A percentile compares a stretch with the other conserved stretches of the same genome.
Evolutionary conservation across 1,140 invertebrate genomes (phyloP).

Genomic region (Drosophila virilis): DNA sequence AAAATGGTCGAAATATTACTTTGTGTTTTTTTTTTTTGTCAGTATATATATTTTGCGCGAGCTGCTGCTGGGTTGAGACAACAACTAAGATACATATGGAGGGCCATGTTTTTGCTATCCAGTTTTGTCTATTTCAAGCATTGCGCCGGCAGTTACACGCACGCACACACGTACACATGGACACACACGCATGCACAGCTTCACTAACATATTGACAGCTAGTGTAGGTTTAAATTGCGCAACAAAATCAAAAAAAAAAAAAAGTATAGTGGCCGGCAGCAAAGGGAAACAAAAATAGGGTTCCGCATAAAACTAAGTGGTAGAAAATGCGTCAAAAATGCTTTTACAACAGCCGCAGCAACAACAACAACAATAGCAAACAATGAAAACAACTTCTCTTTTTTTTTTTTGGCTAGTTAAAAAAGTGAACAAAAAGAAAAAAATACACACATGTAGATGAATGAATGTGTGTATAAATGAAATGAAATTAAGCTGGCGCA

Average conservation of each 20-base stretch:
- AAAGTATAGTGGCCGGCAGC: not conserved
- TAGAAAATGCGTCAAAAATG: slow-evolving; percentile 50
- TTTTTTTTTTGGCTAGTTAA: slow-evolving; percentile 17
- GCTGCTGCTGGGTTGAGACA: slow-evolving; percentile 1
- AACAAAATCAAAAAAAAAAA: slow-evolving; percentile 21
- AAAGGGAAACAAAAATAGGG: slow-evolving; percentile 13
- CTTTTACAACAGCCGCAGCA: slow-evolving; percentile 15
- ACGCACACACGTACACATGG: slow-evolving; percentile 23
- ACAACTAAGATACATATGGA: slow-evolving; percentile 16
- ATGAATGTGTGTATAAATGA: slow-evolving; percentile 13
- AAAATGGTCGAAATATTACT: not conserved
- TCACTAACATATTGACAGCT: slow-evolving; percentile 51
- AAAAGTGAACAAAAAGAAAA: slow-evolving; percentile 4
- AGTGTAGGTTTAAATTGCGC: slow-evolving; percentile 60
- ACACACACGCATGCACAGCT: slow-evolving; percentile 10
- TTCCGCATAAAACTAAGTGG: slow-evolving; percentile 49
- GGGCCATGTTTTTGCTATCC: slow-evolving; percentile 16
- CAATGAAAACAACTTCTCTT: slow-evolving; percentile 6
- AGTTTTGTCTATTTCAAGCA: slow-evolving; percentile 44
- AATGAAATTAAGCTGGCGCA: slow-evolving; percentile 63
- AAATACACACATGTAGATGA: not conserved
- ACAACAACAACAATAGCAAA: slow-evolving; percentile 2
- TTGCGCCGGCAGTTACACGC: slow-evolving; percentile 51
- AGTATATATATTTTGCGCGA: not conserved
- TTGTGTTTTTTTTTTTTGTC: not conserved